These are phyloP conservation scores for Macaca mulatta DNA, from an alignment of 2,113 vertebrate genomes.

Conservation along the genomic window DNA sequence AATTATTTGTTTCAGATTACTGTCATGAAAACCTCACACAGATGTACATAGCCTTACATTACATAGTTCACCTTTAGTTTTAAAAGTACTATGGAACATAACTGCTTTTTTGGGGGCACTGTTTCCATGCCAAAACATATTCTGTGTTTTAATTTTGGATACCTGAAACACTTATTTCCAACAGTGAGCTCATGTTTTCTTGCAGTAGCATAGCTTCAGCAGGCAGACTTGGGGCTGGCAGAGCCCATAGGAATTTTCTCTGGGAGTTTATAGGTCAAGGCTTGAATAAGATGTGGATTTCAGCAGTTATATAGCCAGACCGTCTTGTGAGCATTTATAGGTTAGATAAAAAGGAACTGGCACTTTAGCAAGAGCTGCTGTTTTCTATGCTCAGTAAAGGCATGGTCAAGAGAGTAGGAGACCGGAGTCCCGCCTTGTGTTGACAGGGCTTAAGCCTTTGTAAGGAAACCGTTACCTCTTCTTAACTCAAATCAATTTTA, in stretches of 20 bases:
- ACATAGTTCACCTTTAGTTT: not conserved
- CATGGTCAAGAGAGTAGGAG: not conserved
- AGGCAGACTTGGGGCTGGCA: not conserved
- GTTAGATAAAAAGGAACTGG: not conserved
- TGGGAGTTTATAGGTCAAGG: not conserved
- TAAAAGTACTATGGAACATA: not conserved
- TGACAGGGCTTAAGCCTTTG: not conserved
- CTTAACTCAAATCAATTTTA: not conserved
- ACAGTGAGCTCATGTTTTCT: not conserved
- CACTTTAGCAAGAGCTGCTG: not conserved
- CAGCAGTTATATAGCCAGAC: not conserved
- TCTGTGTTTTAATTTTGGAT: not conserved
- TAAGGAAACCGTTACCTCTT: not conserved
- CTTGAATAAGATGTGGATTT: not conserved
- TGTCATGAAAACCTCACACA: not conserved
- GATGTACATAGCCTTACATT: not conserved
- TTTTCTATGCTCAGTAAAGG: not conserved
- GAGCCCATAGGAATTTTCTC: not conserved
- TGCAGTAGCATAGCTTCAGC: not conserved
- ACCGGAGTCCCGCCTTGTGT: not conserved
- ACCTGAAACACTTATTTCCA: not conserved
- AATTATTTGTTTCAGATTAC: slow-evolving; percentile 12
- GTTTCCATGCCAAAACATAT: not conserved
- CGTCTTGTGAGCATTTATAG: not conserved
- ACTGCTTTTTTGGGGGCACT: not conserved